Evolutionary conservation across 37 sponge, comb jelly and placozoan genomes (phyloP).

Genomic region (Hexactinellida sp.): DNA sequence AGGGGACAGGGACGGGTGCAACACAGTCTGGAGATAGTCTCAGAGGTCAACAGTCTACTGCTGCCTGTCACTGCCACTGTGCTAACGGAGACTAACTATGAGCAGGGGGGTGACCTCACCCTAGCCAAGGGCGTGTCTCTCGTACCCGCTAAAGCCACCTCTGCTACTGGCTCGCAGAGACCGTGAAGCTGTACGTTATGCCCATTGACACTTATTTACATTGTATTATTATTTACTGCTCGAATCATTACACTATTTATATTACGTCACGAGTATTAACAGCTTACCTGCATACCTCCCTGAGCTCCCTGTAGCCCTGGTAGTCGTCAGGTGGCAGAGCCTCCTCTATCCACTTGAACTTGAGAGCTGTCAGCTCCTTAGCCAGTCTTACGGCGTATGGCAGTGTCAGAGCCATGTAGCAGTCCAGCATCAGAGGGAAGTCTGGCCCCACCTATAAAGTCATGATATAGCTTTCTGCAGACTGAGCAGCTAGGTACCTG

Average conservation of each 20-base stretch:
- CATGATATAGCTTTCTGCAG: too few relatives aligned
- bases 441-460: constrained; percentile 37
- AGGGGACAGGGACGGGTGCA: constrained; percentile 32
- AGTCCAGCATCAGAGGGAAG: constrained; percentile 80
- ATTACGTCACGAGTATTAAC: constrained; percentile 19
- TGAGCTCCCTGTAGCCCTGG: constrained; percentile 32
- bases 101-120: not conserved
- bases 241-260: not conserved
- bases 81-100: constrained; percentile 19
- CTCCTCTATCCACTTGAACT: constrained; percentile 77
- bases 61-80: constrained; percentile 79
- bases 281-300: constrained; percentile 15
- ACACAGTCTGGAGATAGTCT: constrained; percentile 50
- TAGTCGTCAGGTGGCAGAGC: constrained; percentile 68
- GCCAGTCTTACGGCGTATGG: constrained; percentile 61
- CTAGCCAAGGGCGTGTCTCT: not conserved
- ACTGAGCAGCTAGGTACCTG: too few relatives aligned
- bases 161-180: too few relatives aligned
- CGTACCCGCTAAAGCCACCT: not conserved
- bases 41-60: constrained; percentile 50
- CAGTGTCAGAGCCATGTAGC: constrained; percentile 69
- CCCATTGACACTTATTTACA: not conserved
- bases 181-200: not conserved
- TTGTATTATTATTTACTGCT: not conserved
- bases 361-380: constrained; percentile 32